Percentiles rank a stretch among this genome's conserved stretches.
These are phyloP conservation scores for Julus scanicus DNA, from an alignment of 2,888 invertebrate species.

Conservation along the genomic window DNA sequence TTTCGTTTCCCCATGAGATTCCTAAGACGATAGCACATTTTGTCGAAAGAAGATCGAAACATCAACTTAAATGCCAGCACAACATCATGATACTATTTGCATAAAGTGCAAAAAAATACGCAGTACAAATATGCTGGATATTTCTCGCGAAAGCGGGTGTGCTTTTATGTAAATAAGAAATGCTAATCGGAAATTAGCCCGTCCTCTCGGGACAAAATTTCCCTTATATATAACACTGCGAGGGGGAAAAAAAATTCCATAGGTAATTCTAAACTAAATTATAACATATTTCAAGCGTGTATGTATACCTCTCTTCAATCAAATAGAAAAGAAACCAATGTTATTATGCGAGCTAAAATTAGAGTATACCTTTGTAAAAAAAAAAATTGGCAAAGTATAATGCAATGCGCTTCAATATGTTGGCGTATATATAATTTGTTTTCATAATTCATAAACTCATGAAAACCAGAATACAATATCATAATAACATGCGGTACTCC, in stretches of 20 bases:
- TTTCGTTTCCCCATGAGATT: not conserved
- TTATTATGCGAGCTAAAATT: not conserved
- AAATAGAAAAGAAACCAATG: conserved; percentile 5
- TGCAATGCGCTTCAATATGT: not conserved
- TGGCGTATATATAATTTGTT: not conserved
- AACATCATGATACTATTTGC: conserved; percentile 28
- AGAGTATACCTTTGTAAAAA: not conserved
- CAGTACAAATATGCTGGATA: conserved; percentile 12
- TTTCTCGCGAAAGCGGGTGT: not conserved
- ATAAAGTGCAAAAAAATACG: conserved; percentile 20
- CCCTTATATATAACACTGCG: not conserved
- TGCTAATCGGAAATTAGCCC: conserved; percentile 16
- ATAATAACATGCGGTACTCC: too few relatives aligned
- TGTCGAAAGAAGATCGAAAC: conserved; percentile 29
- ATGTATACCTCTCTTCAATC: not conserved
- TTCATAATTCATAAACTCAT: too few relatives aligned
- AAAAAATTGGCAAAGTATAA: not conserved
- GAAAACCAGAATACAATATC: too few relatives aligned
- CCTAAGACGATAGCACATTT: conserved; percentile 27
- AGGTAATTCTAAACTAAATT: conserved; percentile 3
- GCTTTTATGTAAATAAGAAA: conserved; percentile 27
- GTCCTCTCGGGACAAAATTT: not conserved
- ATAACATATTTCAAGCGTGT: not conserved
- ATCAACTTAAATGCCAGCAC: conserved; percentile 9
- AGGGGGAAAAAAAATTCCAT: not conserved